Conservation (phyloP, 2,888 invertebrate genomes). For the Aphidoletes aphidimyza region DNA sequence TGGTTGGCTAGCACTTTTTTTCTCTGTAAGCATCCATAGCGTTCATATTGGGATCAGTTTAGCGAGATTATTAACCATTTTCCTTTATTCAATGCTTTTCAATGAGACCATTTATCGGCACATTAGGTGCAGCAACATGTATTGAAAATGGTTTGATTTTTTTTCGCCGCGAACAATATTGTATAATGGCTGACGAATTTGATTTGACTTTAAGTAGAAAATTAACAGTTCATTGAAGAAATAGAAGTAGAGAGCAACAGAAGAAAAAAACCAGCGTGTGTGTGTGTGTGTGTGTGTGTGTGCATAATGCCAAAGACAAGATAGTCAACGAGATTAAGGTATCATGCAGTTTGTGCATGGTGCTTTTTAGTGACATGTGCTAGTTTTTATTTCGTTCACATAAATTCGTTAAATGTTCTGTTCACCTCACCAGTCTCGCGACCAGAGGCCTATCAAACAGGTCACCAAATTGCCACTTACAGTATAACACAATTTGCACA, state of each 20-base stretch:
- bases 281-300: too few relatives aligned
- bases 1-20: not conserved
- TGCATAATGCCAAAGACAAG: not conserved
- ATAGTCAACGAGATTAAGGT: constrained; percentile 22
- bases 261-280: not conserved
- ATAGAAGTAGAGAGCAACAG: not conserved
- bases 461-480: not conserved
- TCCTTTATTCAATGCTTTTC: not conserved
- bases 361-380: not conserved
- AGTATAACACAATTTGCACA: too few relatives aligned
- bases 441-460: not conserved
- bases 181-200: constrained; percentile 41
- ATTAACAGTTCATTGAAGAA: constrained; percentile 30
- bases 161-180: constrained; percentile 19
- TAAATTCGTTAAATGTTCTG: not conserved
- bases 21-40: not conserved
- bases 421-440: not conserved
- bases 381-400: not conserved
- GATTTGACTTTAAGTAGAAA: constrained; percentile 38
- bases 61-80: constrained; percentile 20
- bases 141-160: not conserved
- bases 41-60: constrained; percentile 18
- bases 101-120: constrained; percentile 3
- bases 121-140: not conserved
- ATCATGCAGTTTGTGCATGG: constrained; percentile 23